These are phyloP conservation scores for Dysmachus trigonus DNA, from an alignment of 2,888 invertebrate species.

Conservation along the genomic window DNA sequence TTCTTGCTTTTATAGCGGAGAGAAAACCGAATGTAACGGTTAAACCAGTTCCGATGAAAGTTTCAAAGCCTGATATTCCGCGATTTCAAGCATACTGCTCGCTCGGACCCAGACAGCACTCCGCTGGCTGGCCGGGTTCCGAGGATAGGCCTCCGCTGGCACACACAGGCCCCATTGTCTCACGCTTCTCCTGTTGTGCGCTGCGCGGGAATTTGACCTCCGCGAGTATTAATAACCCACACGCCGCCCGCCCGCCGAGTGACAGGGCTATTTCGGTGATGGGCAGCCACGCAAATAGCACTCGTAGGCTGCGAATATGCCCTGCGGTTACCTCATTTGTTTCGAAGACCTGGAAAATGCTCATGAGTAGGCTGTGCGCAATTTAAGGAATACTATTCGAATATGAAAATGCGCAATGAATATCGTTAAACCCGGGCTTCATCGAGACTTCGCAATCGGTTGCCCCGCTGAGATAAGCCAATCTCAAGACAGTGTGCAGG, in stretches of 20 bases:
- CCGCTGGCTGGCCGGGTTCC: not conserved
- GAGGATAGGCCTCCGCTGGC: not conserved
- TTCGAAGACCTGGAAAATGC: not conserved
- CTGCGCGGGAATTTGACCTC: not conserved
- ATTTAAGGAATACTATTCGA: not conserved
- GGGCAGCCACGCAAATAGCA: not conserved
- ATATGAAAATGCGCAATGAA: not conserved
- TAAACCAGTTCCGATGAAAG: constrained; percentile 33
- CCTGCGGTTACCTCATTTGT: not conserved
- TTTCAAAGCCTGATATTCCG: constrained; percentile 5
- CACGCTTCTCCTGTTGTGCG: not conserved
- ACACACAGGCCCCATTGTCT: not conserved
- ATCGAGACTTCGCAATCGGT: not conserved
- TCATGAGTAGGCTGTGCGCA: not conserved
- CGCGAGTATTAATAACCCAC: not conserved
- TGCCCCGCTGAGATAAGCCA: not conserved
- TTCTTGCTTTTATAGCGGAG: not conserved
- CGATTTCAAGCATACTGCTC: not conserved
- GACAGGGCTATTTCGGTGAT: not conserved
- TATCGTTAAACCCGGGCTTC: not conserved
- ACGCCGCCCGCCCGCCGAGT: not conserved
- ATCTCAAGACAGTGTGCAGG: not conserved
- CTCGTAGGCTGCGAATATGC: not conserved
- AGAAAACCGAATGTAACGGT: constrained; percentile 26
- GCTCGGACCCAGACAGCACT: not conserved